Percentiles rank a stretch among this genome's conserved stretches.
phyloP scores from a whole-genome alignment of 2,113 vertebrate genomes.

The Pantherophis guttatus region DNA sequence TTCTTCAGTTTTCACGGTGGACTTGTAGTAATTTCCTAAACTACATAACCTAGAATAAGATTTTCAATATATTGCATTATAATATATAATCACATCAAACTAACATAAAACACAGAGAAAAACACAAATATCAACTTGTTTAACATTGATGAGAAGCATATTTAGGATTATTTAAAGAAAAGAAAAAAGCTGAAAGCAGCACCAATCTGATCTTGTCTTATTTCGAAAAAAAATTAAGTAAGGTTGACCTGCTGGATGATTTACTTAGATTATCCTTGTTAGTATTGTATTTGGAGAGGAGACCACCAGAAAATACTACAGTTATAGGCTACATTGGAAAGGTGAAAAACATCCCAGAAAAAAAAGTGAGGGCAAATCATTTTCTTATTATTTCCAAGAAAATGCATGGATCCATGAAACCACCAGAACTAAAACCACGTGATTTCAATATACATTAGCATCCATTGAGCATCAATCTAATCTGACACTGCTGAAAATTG shows the following conservation, averaged over 20 bases:
- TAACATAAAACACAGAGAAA: not conserved
- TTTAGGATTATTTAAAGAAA: not conserved
- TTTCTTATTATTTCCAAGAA: not conserved
- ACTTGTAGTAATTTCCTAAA: constrained; percentile 29
- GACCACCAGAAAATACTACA: not conserved
- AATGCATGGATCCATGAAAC: not conserved
- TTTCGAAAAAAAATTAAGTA: not conserved
- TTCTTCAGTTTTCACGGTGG: constrained; percentile 19
- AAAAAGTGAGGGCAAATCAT: not conserved
- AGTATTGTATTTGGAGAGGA: not conserved
- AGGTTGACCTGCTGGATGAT: not conserved
- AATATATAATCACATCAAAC: not conserved
- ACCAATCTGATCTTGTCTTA: not conserved
- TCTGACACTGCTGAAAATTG: not conserved
- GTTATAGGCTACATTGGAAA: not conserved
- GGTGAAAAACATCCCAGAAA: not conserved
- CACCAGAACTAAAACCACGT: not conserved
- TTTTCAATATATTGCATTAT: not conserved
- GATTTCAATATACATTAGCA: not conserved
- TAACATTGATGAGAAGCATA: not conserved
- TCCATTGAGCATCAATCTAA: not conserved
- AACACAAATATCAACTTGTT: not conserved
- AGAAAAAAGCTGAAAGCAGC: not conserved
- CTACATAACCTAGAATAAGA: not conserved
- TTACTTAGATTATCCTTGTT: not conserved